phyloP scores from a whole-genome alignment of 1,140 invertebrate genomes.

The Dryas iulia region DNA sequence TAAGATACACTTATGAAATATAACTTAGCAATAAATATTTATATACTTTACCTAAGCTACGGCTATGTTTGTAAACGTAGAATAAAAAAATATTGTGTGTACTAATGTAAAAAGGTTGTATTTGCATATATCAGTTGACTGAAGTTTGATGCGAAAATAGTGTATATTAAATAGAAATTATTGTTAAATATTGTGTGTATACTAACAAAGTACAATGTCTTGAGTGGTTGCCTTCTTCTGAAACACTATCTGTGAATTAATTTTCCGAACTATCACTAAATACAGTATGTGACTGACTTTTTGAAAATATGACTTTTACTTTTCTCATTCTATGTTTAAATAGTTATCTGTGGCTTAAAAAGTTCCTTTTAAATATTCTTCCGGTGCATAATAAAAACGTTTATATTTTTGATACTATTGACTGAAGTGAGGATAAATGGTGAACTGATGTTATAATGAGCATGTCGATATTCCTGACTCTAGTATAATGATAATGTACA shows the following conservation, averaged over 20 bases:
- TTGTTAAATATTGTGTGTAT: conserved; percentile 46
- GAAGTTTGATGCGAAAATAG: conserved; percentile 22
- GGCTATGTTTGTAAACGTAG: not conserved
- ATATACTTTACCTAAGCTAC: conserved; percentile 1
- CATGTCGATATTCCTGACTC: conserved; percentile 69
- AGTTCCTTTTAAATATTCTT: not conserved
- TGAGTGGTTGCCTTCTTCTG: conserved; percentile 42
- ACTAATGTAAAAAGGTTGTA: conserved; percentile 11
- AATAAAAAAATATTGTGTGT: conserved; percentile 10
- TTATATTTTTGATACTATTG: conserved; percentile 22
- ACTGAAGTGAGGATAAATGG: conserved; percentile 24
- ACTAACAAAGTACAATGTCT: conserved; percentile 47
- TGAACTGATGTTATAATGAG: conserved; percentile 63
- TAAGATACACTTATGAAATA: not conserved
- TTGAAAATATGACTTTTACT: not conserved
- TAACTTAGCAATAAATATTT: conserved; percentile 7
- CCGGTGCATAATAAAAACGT: not conserved
- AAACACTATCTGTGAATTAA: not conserved
- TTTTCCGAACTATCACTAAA: not conserved
- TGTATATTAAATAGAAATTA: conserved; percentile 38
- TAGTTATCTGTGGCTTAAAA: conserved; percentile 3
- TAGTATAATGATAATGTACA: conserved; percentile 66
- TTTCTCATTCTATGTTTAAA: not conserved
- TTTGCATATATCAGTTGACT: conserved; percentile 12
- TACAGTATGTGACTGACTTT: not conserved